Base-by-base conservation (phyloP, 2,888 invertebrate genomes). In the Diarsia dahlii region DNA sequence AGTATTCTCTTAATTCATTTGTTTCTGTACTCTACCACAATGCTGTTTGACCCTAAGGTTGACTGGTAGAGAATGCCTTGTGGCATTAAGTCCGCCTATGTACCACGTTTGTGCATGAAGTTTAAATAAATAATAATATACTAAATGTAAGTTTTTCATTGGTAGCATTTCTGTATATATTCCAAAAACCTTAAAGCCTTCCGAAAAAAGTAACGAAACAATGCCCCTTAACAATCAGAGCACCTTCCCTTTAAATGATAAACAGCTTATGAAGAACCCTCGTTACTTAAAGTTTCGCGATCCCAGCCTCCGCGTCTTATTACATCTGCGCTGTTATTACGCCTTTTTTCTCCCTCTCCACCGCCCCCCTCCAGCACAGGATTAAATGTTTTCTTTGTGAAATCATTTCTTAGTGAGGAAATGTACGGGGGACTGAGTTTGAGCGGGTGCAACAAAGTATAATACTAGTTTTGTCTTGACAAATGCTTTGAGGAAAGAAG, bases 161-260 rank as follows among this genome's bases (percentile, higher is more conserved):
- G n/a, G n/a, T n/a, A n/a, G n/a, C 34, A 34, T 34, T 34, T 34
- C 34, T 34, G 2, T 34, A 34, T 3, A 34, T 34, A 3, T 3
- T 3, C 2, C 2, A 34, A 34, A 34, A 34, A 34, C 2, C 2
- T 34, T 34, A 34, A 34, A 34, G 3, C 12, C 8, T 6, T 23
- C 10, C 18, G 39, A 20, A 39, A 50, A 20, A 60, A 28, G 28
- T 20, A 50, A 66, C 46, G 23, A 52, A 63, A 81, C 39, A 52
- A 39, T 50, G 8, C n/a, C 28, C 56, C 34, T 52, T 20, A 68
- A 76, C 68, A 70, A 63, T 70, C 50, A 46, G 48, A 68, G 52
- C 58, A 71, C 84, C 60, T 74, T 84, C 56, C 28, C 45, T 71
- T 74, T 81, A 81, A 85, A 81, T 76, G 85, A 81, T 78, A 87